These are phyloP conservation scores for Eutrigla gurnardus DNA, from an alignment of 2,797 vertebrate species.

Conservation along the genomic window DNA sequence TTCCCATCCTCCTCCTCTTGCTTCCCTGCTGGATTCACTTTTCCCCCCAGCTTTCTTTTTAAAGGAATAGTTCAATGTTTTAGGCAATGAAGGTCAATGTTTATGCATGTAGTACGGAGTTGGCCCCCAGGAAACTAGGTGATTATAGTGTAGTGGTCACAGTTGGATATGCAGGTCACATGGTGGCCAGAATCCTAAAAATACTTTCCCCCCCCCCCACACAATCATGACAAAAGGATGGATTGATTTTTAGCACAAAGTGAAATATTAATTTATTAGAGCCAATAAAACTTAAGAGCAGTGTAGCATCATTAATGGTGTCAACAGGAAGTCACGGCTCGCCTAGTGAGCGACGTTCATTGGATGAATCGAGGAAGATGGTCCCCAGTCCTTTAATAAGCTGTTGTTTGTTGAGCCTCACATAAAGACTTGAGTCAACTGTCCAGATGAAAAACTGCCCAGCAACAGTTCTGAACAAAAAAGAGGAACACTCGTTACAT, in stretches of 20 bases:
- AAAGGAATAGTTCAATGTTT: slow-evolving; percentile 28
- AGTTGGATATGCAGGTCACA: slow-evolving; percentile 1
- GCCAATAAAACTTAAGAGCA: neutral
- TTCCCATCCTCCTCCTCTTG: slow-evolving; percentile 23
- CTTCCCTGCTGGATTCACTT: neutral
- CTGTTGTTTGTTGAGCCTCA: neutral
- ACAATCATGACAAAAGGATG: neutral
- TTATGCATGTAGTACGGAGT: neutral
- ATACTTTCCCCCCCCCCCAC: accelerated
- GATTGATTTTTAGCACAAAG: neutral
- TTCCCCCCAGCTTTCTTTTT: slow-evolving; percentile 7
- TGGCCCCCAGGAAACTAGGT: neutral
- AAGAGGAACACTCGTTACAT: too few species aligned
- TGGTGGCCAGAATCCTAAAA: neutral
- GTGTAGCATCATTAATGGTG: neutral
- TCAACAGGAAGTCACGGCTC: neutral
- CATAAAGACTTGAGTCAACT: neutral
- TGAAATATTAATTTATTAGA: neutral
- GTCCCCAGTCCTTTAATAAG: neutral
- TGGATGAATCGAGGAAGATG: neutral
- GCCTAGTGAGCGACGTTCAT: neutral
- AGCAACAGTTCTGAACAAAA: neutral
- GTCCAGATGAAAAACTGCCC: neutral
- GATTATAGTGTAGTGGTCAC: slow-evolving; percentile 4
- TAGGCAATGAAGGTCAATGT: slow-evolving; percentile 14